Evolutionary conservation across 23 tunicate genomes (phyloP), one percentile per base, ranked within the genome.

Genomic region (Oikopleura albicans): DNA sequence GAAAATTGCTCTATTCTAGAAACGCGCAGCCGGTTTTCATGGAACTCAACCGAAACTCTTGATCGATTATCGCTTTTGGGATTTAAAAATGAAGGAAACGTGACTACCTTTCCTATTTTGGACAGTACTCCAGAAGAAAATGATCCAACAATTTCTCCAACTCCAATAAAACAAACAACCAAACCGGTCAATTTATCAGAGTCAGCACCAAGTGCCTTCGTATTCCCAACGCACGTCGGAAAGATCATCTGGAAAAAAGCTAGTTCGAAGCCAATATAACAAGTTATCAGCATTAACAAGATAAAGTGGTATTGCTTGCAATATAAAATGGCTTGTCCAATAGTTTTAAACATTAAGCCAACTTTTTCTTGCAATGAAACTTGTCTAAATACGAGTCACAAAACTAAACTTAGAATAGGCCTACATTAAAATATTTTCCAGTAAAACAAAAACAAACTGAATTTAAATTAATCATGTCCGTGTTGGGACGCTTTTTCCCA

Each of bases 201-300:
- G 83, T 95, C 99, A 4, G 86, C 41, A 40, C 99, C 99, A 85
- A 95, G 86, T 40, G 40, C 41, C 84, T 88, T 85, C 28, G 99
- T 95, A 4, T 94, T 94, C n/a, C 96, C 99, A 83, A 95, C 99
- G 83, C 90, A 39, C 39, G 99, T 95, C 2, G 99, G 79, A 71
- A 71, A 71, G 31, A 71, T 71, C 27, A 29, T 71, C 31, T 71
- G 79, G 31, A 71, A 71, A 71, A 71, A 71, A 2, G 79, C 79
- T 2, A 71, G 79, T 31, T 71, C 79, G 79, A 71, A 71, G 2
- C 79, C 79, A 71, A 71, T 71, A 29, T 71, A 71, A 71, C 79
- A 71, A 71, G 79, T 71, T 2, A 71, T 71, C 34, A 71, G 37
- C 4, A 71, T 12, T 2, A 71, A 29, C 79, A 71, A 22, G 79